Evolutionary conservation across 2,797 vertebrate species (phyloP).

Genomic region (Margarornis squamiger): DNA sequence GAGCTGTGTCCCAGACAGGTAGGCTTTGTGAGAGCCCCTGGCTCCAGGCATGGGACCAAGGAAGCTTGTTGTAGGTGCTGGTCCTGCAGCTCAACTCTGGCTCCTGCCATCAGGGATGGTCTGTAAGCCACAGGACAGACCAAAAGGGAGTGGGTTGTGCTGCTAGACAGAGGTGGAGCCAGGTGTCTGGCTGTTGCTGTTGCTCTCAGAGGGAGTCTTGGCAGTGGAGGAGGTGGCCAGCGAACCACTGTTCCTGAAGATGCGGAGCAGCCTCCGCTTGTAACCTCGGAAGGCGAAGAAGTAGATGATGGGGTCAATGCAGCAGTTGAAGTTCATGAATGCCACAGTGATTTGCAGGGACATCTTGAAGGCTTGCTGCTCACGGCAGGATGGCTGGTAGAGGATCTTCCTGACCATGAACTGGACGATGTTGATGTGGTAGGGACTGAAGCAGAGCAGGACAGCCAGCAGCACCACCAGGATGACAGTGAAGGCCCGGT

Average conservation of each 20-base stretch:
- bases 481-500: conserved; percentile 79
- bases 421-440: conserved; percentile 84
- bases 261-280: conserved; percentile 80
- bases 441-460: conserved; percentile 83
- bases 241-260: conserved; percentile 78
- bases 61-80: neutral
- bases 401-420: conserved; percentile 79
- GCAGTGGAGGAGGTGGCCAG: conserved; percentile 67
- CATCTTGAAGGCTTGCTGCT: conserved; percentile 80
- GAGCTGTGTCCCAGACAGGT: accelerated
- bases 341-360: conserved; percentile 83
- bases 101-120: neutral
- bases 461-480: conserved; percentile 74
- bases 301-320: conserved; percentile 86
- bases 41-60: neutral
- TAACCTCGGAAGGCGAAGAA: conserved; percentile 86
- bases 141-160: neutral
- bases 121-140: neutral
- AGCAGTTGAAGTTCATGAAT: conserved; percentile 88
- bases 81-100: accelerated
- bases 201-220: conserved; percentile 79
- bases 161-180: conserved; percentile 18
- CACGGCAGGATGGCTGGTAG: conserved; percentile 70
- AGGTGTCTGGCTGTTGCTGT: conserved; percentile 73
- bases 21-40: neutral